These are phyloP conservation scores for Sebastiscus albofasciatus DNA, from an alignment of 2,797 vertebrate species.

Conservation along the genomic window DNA sequence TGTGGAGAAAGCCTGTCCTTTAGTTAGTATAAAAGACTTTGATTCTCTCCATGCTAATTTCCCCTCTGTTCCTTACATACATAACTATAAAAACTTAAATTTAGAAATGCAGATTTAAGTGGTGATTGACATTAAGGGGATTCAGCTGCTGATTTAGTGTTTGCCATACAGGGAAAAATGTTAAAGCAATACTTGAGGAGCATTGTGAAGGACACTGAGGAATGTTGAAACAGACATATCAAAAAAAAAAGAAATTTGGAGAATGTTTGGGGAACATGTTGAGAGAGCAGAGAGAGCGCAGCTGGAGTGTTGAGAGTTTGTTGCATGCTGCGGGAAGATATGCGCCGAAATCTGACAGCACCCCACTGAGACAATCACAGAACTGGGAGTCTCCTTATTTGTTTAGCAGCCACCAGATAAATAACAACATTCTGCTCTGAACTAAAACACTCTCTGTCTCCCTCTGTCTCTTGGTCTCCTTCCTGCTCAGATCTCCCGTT, in stretches of 20 bases:
- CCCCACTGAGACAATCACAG: slow-evolving; percentile 80
- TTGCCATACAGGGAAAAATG: neutral
- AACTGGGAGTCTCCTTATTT: slow-evolving; percentile 75
- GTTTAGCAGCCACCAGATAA: slow-evolving; percentile 78
- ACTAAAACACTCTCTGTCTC: slow-evolving; percentile 72
- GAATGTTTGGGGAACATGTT: slow-evolving; percentile 53
- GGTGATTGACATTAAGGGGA: neutral
- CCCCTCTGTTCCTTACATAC: neutral
- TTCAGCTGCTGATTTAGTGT: slow-evolving; percentile 8
- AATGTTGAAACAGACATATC: slow-evolving; percentile 41
- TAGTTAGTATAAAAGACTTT: slow-evolving; percentile 22
- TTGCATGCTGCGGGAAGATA: slow-evolving; percentile 65
- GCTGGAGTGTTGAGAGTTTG: slow-evolving; percentile 62
- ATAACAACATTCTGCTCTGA: slow-evolving; percentile 77
- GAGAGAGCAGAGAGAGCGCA: slow-evolving; percentile 41
- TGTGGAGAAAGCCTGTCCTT: slow-evolving; percentile 15
- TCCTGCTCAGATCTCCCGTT: slow-evolving; percentile 69
- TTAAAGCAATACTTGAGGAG: slow-evolving; percentile 33
- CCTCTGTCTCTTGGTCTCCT: slow-evolving; percentile 66
- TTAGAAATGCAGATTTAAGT: slow-evolving; percentile 4
- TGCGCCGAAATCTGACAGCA: slow-evolving; percentile 75
- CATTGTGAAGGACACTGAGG: slow-evolving; percentile 46
- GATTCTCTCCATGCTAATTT: slow-evolving; percentile 1
- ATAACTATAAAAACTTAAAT: neutral
- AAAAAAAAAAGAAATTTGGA: slow-evolving; percentile 43